These are phyloP conservation scores for Cryptocephalus moraei DNA, from an alignment of 2,888 invertebrate species.

Conservation along the genomic window DNA sequence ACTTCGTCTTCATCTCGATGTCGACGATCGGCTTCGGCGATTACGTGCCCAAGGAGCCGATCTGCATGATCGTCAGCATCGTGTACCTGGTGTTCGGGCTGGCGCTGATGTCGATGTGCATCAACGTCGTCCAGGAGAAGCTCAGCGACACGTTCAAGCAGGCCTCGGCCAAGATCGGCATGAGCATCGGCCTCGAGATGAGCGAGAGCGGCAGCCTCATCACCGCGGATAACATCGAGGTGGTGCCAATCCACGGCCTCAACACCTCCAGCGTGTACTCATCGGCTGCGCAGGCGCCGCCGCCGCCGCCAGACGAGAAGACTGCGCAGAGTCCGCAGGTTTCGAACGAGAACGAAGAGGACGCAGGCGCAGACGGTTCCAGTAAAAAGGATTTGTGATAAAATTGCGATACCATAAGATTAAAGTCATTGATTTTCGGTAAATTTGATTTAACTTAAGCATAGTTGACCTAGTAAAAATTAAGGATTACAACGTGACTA, in stretches of 20 bases:
- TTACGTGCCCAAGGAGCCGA: constrained; percentile 69
- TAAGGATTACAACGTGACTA: no score
- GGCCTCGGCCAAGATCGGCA: constrained; percentile 76
- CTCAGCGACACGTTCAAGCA: constrained; percentile 71
- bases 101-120: constrained; percentile 93
- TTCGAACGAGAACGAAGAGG: no score
- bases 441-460: no score
- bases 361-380: no score
- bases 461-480: no score
- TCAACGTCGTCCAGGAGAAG: constrained; percentile 82
- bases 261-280: not conserved
- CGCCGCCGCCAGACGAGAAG: no score
- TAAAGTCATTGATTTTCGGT: no score
- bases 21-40: constrained; percentile 97
- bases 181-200: constrained; percentile 69
- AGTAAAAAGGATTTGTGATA: no score
- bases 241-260: not conserved
- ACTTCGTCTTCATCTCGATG: constrained; percentile 95
- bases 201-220: constrained; percentile 38
- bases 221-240: constrained; percentile 1
- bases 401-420: no score
- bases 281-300: no score
- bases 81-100: constrained; percentile 90
- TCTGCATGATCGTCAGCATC: constrained; percentile 82
- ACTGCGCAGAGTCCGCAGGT: no score